Evolutionary conservation across 2,113 vertebrate genomes (phyloP).

Genomic region (Brachyhypopomus occidentalis): DNA sequence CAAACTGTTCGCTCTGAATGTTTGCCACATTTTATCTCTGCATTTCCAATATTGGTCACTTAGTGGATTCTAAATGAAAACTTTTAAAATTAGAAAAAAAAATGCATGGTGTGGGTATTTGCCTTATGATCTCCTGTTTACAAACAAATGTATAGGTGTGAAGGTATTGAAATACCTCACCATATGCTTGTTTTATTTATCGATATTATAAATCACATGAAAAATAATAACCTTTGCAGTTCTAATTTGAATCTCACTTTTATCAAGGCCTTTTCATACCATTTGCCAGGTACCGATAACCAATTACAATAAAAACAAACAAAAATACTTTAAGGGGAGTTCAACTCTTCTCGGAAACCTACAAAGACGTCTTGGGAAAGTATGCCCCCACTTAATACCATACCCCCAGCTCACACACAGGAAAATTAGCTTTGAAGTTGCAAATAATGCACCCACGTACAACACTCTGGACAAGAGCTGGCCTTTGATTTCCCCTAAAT

Average conservation of each 20-base stretch:
- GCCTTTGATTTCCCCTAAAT: slow-evolving; percentile 60
- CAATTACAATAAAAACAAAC: too few relatives aligned
- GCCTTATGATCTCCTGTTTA: not conserved
- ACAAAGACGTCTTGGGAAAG: slow-evolving; percentile 20
- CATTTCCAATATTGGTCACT: not conserved
- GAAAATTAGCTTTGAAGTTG: slow-evolving; percentile 51
- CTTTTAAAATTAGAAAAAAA: not conserved
- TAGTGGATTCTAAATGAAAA: not conserved
- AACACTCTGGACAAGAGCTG: slow-evolving; percentile 49
- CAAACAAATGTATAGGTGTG: not conserved
- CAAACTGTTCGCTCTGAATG: slow-evolving; percentile 18
- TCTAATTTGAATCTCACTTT: not conserved
- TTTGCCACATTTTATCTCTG: slow-evolving; percentile 2
- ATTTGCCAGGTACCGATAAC: not conserved
- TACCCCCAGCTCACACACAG: slow-evolving; percentile 38
- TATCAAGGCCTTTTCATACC: not conserved
- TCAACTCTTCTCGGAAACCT: not conserved
- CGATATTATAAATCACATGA: not conserved
- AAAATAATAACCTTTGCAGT: not conserved
- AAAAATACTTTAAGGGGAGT: too few relatives aligned
- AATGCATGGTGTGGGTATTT: not conserved
- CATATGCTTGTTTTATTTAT: not conserved
- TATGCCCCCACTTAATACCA: slow-evolving; percentile 29
- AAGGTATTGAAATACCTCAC: not conserved
- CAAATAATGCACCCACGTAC: slow-evolving; percentile 49